Conservation (phyloP, 92 coral and sea anemone species). For the Muricea muricata region DNA sequence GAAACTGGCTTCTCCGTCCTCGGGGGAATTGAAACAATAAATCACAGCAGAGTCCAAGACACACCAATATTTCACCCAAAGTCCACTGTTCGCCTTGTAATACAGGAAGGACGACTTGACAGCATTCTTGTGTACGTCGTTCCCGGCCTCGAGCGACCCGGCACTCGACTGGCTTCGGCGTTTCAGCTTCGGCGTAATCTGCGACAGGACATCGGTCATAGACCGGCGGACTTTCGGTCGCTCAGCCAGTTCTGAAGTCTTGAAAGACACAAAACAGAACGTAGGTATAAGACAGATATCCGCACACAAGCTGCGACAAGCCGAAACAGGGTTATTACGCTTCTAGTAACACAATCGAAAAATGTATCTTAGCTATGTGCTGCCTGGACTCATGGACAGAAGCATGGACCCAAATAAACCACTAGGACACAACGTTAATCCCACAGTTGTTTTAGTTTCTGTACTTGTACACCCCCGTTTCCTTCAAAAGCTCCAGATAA, state of each 20-base stretch:
- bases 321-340: neutral
- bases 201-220: conserved; percentile 28
- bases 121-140: neutral
- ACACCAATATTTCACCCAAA: conserved; percentile 91
- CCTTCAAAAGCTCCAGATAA: too few species aligned
- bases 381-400: neutral
- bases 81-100: conserved; percentile 72
- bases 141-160: neutral
- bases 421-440: too few species aligned
- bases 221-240: conserved; percentile 28
- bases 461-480: too few species aligned
- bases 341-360: neutral
- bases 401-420: neutral
- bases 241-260: conserved; percentile 2
- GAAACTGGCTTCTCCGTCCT: neutral
- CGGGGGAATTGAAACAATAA: conserved; percentile 27
- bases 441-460: too few species aligned
- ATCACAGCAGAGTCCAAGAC: conserved; percentile 63
- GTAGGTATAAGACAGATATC: neutral
- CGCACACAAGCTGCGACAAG: neutral
- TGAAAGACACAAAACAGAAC: neutral
- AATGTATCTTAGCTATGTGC: neutral
- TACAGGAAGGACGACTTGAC: conserved; percentile 75
- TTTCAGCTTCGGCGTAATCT: conserved; percentile 11
- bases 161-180: neutral